Evolutionary conservation across 1,140 invertebrate genomes (phyloP), one percentile per base, ranked within the genome.

Genomic region (Drosophila littoralis): DNA sequence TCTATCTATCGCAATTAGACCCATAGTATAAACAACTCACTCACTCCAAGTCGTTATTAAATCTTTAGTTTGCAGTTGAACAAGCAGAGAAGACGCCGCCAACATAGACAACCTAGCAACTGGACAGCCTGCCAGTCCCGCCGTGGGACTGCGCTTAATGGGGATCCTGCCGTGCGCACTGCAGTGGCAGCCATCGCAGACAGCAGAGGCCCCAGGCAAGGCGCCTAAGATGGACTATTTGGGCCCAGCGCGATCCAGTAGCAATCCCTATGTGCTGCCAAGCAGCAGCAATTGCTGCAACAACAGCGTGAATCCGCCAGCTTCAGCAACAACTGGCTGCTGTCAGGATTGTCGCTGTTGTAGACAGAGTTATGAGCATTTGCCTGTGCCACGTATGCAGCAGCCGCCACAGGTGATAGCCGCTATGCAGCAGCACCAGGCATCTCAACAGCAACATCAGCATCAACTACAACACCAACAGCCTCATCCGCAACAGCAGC

Each of bases 81-180:
- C 15, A n/a, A 6, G 9, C n/a, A 33, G 45, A 3, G 46, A 6
- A 1, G n/a, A 7, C 17, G 12, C n/a, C 35, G 38, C 43, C 71
- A 91, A 82, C 15, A 89, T 91, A 75, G 73, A 77, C 9, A 66
- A 83, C 4, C 73, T 43, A 45, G 38, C 52, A 22, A 38, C 46
- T 35, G 66, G 40, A 38, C 58, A 55, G 12, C 6, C 73, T 13
- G 61, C 70, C 55, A 80, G 79, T 80, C 77, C 85, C 50, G 54
- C 67, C 35, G 50, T 76, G 70, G 84, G 83, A 59, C 76, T 91
- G 75, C 72, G 79, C 55, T 51, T 83, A 8, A 68, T 91, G 50
- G 84, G 84, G 54, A 83, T 89, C 42, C 70, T 89, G 70, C 84
- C 84, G 32, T 88, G 80, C 35, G 58, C 79, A 7, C 28, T 88